These are phyloP conservation scores for Drosophila kikkawai DNA, from an alignment of 1,140 invertebrate species.

Conservation along the genomic window DNA sequence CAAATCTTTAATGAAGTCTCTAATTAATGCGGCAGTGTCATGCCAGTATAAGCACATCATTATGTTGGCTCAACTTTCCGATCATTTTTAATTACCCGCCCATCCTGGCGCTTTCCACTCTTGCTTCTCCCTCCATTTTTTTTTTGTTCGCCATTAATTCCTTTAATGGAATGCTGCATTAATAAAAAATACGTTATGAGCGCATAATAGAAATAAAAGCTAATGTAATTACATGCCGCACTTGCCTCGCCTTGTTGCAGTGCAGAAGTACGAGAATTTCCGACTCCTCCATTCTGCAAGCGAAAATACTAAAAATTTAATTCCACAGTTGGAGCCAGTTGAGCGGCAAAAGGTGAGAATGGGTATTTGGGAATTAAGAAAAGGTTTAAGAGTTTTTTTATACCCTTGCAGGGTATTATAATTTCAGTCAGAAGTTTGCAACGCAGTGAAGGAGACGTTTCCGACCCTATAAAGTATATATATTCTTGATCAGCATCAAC, in stretches of 20 bases:
- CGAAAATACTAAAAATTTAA: conserved; percentile 60
- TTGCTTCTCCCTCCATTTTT: neutral
- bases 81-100: conserved; percentile 72
- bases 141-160: conserved; percentile 56
- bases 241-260: conserved; percentile 55
- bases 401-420: too few species aligned
- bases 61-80: conserved; percentile 61
- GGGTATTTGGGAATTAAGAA: conserved; percentile 17
- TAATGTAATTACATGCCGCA: conserved; percentile 72
- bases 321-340: conserved; percentile 50
- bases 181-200: conserved; percentile 76
- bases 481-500: too few species aligned
- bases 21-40: too few species aligned
- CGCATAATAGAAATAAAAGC: conserved; percentile 79
- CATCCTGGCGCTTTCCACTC: neutral
- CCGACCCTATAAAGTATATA: too few species aligned
- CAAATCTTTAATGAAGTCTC: too few species aligned
- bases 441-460: too few species aligned
- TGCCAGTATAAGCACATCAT: conserved; percentile 73
- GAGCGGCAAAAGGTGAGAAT: conserved; percentile 19
- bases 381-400: neutral
- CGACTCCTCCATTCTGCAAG: conserved; percentile 12
- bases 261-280: conserved; percentile 31
- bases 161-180: conserved; percentile 69
- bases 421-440: too few species aligned